Evolutionary conservation across 2,888 invertebrate species (phyloP).

Genomic region (Laothoe populi): DNA sequence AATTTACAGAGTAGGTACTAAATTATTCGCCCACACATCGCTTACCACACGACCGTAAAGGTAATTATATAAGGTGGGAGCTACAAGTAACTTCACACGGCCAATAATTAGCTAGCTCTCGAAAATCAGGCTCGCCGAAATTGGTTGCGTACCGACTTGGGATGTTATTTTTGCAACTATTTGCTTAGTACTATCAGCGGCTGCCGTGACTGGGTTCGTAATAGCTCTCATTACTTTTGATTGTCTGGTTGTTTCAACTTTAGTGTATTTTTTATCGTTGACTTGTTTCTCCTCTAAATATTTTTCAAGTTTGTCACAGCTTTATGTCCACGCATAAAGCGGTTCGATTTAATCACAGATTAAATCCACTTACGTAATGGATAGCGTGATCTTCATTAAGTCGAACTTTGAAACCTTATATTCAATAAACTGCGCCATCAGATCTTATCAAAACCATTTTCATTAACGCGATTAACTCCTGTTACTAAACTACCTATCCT

Average conservation of each 20-base stretch:
- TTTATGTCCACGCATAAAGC: slow-evolving; percentile 1
- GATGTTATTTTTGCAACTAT: slow-evolving; percentile 20
- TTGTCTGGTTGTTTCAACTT: slow-evolving; percentile 10
- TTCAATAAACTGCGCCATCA: slow-evolving; percentile 50
- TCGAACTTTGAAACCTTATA: slow-evolving; percentile 39
- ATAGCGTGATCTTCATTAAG: slow-evolving; percentile 39
- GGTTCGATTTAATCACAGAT: slow-evolving; percentile 31
- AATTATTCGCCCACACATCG: slow-evolving; percentile 51
- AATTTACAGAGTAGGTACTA: slow-evolving; percentile 46
- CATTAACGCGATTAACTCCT: slow-evolving; percentile 55
- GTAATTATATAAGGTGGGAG: slow-evolving; percentile 43
- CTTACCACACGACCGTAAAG: slow-evolving; percentile 43
- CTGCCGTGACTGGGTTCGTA: slow-evolving; percentile 18
- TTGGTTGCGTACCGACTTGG: slow-evolving; percentile 4
- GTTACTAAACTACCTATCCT: slow-evolving; percentile 53
- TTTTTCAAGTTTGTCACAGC: background rate
- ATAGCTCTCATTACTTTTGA: slow-evolving; percentile 25
- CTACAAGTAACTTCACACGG: slow-evolving; percentile 32
- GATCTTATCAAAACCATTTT: slow-evolving; percentile 57
- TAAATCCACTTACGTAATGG: slow-evolving; percentile 38
- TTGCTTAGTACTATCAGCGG: slow-evolving; percentile 16
- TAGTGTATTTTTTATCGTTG: background rate
- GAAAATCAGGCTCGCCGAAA: slow-evolving; percentile 16
- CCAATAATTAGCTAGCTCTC: slow-evolving; percentile 23
- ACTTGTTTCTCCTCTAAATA: background rate